These are phyloP conservation scores for Bubo bubo DNA, from an alignment of 2,113 vertebrate genomes.

Conservation along the genomic window DNA sequence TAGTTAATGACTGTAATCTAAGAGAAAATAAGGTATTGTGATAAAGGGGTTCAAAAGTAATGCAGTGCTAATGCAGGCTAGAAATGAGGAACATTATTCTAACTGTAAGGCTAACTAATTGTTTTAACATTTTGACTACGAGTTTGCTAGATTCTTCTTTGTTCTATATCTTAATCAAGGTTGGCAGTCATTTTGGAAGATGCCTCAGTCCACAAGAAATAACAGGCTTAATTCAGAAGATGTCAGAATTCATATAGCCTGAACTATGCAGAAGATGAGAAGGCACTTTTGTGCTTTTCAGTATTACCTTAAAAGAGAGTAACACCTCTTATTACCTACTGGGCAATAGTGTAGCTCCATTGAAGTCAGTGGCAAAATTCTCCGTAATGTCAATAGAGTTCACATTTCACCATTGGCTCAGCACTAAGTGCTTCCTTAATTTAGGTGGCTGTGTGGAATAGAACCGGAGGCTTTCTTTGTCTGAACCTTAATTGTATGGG, in stretches of 20 bases:
- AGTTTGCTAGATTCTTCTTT: not conserved
- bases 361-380: not conserved
- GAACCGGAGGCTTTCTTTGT: not conserved
- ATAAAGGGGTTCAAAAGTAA: not conserved
- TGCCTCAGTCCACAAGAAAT: not conserved
- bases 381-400: not conserved
- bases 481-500: not conserved
- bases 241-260: not conserved
- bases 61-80: not conserved
- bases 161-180: not conserved
- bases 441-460: not conserved
- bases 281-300: not conserved
- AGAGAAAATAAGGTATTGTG: not conserved
- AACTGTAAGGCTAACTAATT: not conserved
- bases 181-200: not conserved
- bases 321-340: not conserved
- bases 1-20: conserved; percentile 16
- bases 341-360: not conserved
- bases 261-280: not conserved
- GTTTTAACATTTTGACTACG: not conserved
- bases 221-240: not conserved
- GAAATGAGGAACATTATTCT: not conserved
- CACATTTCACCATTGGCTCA: not conserved
- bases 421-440: not conserved
- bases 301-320: not conserved